Conservation (phyloP, 2,888 invertebrate genomes). For the Esperia sulphurella region DNA sequence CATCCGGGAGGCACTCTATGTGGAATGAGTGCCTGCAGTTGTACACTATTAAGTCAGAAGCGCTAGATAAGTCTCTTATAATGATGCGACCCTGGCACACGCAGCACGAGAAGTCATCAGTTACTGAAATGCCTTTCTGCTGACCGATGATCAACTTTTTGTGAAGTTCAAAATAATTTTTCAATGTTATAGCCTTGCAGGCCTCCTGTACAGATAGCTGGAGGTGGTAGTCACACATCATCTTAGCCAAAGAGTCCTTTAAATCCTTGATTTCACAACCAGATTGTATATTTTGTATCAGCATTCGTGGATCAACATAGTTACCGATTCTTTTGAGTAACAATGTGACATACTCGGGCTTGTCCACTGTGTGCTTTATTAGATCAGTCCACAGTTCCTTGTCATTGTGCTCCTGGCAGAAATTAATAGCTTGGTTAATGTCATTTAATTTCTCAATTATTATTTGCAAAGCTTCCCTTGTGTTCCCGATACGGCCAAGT, state of each 20-base stretch:
- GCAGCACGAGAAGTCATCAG: conserved; percentile 88
- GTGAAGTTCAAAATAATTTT: conserved; percentile 93
- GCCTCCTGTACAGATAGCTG: conserved; percentile 95
- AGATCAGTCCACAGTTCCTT: conserved; percentile 95
- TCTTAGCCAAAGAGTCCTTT: conserved; percentile 94
- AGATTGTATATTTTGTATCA: conserved; percentile 91
- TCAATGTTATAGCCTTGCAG: conserved; percentile 92
- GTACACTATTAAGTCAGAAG: conserved; percentile 88
- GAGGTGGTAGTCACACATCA: conserved; percentile 96
- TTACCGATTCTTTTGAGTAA: conserved; percentile 81
- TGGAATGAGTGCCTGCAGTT: conserved; percentile 95
- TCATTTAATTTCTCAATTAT: conserved; percentile 92
- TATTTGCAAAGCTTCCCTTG: conserved; percentile 92
- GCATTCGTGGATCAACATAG: conserved; percentile 93
- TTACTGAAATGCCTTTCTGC: conserved; percentile 86
- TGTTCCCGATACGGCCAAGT: conserved; percentile 92
- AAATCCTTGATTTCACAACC: conserved; percentile 93
- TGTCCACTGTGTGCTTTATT: conserved; percentile 91
- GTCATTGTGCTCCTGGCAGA: conserved; percentile 98
- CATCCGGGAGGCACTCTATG: conserved; percentile 86
- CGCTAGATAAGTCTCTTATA: conserved; percentile 83
- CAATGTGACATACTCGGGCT: conserved; percentile 85
- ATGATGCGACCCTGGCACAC: conserved; percentile 88
- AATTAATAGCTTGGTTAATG: conserved; percentile 95
- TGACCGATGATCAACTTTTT: conserved; percentile 88